A percentile compares a stretch with the other conserved stretches of the same genome.
phyloP scores from a whole-genome alignment of 2,888 invertebrate species.

The Erebia aethiops region DNA sequence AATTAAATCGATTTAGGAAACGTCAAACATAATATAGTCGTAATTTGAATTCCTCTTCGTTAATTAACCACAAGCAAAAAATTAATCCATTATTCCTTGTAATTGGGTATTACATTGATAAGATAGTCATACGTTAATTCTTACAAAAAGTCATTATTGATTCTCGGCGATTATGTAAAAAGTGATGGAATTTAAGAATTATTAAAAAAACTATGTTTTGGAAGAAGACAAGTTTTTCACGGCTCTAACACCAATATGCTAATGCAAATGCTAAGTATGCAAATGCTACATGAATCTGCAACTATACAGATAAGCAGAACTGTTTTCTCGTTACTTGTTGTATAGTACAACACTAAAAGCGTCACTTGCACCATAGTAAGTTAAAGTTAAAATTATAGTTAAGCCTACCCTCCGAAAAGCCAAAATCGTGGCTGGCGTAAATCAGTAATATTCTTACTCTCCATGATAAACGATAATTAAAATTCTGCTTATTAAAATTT shows the following conservation, averaged over 20 bases:
- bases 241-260: not conserved
- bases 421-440: no score
- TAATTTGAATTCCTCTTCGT: not conserved
- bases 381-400: no score
- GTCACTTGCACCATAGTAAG: no score
- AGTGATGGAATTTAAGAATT: not conserved
- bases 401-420: no score
- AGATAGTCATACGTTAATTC: constrained; percentile 19
- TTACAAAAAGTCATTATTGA: constrained; percentile 1
- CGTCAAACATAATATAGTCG: not conserved
- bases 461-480: no score
- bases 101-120: constrained; percentile 23
- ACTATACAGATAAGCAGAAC: no score
- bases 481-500: no score
- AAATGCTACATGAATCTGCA: no score
- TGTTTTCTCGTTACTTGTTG: no score
- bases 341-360: no score
- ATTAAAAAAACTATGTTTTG: not conserved
- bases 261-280: not conserved
- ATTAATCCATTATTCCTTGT: constrained; percentile 20
- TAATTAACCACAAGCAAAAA: not conserved
- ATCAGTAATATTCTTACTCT: no score
- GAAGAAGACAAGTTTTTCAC: not conserved
- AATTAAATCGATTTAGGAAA: no score
- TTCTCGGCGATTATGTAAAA: not conserved